Evolutionary conservation across 1,140 invertebrate species (phyloP).

Genomic region (Cyclina sinensis): DNA sequence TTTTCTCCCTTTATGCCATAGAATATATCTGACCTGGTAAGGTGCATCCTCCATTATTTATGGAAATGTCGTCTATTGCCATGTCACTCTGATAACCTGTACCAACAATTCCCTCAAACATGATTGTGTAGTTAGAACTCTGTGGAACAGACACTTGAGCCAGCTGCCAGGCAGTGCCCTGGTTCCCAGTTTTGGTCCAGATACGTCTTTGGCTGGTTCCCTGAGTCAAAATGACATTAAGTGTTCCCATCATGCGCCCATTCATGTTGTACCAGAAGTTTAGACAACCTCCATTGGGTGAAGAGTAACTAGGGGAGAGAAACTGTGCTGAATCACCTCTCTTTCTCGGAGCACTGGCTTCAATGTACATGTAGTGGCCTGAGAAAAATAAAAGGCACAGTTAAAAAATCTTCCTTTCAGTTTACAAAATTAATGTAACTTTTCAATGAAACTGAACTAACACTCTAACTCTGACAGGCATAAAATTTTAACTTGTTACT

Average conservation of each 20-base stretch:
- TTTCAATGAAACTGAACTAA: too few relatives aligned
- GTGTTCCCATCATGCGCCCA: constrained; percentile 75
- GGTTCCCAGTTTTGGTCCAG: constrained; percentile 81
- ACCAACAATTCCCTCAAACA: constrained; percentile 90
- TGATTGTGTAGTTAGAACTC: constrained; percentile 87
- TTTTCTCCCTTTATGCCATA: too few relatives aligned
- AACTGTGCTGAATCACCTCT: constrained; percentile 80
- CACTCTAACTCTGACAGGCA: too few relatives aligned
- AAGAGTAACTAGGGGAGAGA: constrained; percentile 65
- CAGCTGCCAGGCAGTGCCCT: constrained; percentile 80
- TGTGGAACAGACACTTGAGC: constrained; percentile 74
- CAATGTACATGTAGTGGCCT: constrained; percentile 84
- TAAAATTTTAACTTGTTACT: too few relatives aligned
- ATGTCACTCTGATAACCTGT: constrained; percentile 90
- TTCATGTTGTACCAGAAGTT: constrained; percentile 82
- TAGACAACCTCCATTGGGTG: constrained; percentile 73
- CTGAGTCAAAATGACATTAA: constrained; percentile 76
- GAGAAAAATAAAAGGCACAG: constrained; percentile 45
- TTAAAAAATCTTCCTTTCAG: too few relatives aligned
- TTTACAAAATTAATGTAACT: too few relatives aligned
- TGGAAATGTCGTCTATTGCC: constrained; percentile 91
- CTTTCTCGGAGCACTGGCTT: constrained; percentile 78
- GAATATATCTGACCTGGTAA: constrained; percentile 69
- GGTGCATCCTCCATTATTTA: constrained; percentile 87
- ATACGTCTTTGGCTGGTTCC: constrained; percentile 68